Evolutionary conservation across 2,113 vertebrate species (phyloP), one percentile per base, ranked within the genome.

Genomic region (Xenopus laevis): DNA sequence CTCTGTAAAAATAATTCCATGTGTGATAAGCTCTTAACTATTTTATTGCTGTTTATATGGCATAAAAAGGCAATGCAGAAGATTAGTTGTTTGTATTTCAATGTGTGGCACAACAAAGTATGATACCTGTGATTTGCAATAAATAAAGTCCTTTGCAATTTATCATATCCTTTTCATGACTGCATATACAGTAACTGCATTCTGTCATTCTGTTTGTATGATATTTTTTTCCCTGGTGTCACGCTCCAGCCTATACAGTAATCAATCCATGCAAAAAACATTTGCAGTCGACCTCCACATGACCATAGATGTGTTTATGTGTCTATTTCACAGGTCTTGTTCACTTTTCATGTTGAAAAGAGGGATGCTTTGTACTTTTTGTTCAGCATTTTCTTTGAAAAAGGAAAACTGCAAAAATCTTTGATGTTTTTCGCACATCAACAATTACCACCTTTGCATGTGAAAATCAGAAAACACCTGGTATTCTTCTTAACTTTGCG

Each of bases 381-480:
- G 16, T 0, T 27, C 50, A 20, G 18, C 45, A 65, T 66, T 46
- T 10, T 58, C 65, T 64, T 64, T 66, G 6, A 13, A 70, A 77
- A 70, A 70, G 30, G 53, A 53, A 62, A 69, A 63, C 44, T 12
- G 47, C 20, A 57, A 69, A 61, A 76, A 23, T 8, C 47, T 76
- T 76, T 69, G 60, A 76, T 76, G 74, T 76, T 62, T 76, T 70
- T 69, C 20, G 69, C 74, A 76, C 74, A 76, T 76, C 74, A 76
- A 67, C 66, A 76, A 55, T 76, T 57, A 70, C 59, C 50, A 76
- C 27, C 59, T 20, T 47, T 76, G 67, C 62, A 70, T 70, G 74
- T 76, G 59, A 66, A 61, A 64, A 63, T 70, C 74, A 57, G 74
- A n/a, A 45, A 76, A 76, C 74, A 76, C 74, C 74, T 77, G 74